Evolutionary conservation across 1,140 invertebrate species (phyloP).

Genomic region (Apis dorsata): DNA sequence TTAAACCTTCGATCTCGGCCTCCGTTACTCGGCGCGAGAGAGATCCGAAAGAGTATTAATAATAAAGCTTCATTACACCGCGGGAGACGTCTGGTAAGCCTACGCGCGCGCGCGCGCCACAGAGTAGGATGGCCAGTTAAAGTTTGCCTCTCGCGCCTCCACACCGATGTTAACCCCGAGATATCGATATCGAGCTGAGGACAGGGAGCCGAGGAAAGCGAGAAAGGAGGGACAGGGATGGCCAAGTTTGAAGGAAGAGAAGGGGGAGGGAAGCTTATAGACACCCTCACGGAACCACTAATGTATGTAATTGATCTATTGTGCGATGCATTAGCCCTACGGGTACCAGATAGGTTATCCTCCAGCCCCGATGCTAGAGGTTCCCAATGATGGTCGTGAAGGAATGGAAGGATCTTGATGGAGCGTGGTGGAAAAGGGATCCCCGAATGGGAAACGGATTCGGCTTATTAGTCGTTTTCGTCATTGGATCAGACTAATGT

Average conservation of each 20-base stretch:
- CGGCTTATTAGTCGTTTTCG: constrained; percentile 71
- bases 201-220: background rate
- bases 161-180: constrained; percentile 33
- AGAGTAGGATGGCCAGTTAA: constrained; percentile 43
- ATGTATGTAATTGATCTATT: constrained; percentile 80
- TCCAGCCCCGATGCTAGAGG: constrained; percentile 26
- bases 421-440: constrained; percentile 47
- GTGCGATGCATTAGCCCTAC: constrained; percentile 76
- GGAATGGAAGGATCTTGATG: constrained; percentile 57
- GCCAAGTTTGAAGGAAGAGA: background rate
- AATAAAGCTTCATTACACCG: constrained; percentile 41
- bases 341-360: constrained; percentile 65
- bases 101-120: constrained; percentile 8
- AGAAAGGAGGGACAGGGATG: background rate
- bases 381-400: constrained; percentile 31
- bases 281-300: constrained; percentile 67
- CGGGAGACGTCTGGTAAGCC: constrained; percentile 34
- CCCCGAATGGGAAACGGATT: constrained; percentile 64
- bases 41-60: constrained; percentile 32
- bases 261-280: constrained; percentile 49
- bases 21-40: background rate
- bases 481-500: constrained; percentile 72
- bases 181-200: constrained; percentile 65
- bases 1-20: constrained; percentile 19
- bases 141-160: constrained; percentile 40